Evolutionary conservation across 2,888 invertebrate species (phyloP), one percentile per base, ranked within the genome.

Genomic region (Diogma glabrata): DNA sequence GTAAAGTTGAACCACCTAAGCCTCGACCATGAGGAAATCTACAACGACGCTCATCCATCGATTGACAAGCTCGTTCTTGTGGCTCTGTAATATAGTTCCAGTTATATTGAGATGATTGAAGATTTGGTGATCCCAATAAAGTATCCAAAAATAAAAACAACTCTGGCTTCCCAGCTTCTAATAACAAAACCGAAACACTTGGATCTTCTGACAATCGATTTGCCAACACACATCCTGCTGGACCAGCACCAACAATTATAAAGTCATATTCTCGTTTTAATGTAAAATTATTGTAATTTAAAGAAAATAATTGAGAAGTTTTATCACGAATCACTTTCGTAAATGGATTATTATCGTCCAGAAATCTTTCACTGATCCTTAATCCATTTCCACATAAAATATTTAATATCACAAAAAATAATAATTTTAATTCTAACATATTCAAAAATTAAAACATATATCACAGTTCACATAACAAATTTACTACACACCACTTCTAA

Each of bases 181-280:
- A 55, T 9, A 67, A 38, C 46, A 56, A 68, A 0, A 85, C 75
- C 47, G 70, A 78, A 75, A 75, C 76, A 26, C 76, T 63, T 1
- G 67, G 64, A 52, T 74, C 77, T 65, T 85, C 84, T 1, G 81
- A 75, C 1, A 87, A 69, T 2, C 87, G 73, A 57, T 82, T 78
- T 0, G 86, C 85, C 9, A 87, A 60, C 0, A 79, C 81, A 0
- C 83, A 78, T 1, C 87, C 87, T 0, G 81, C 79, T 0, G 83
- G 78, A 0, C 86, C 84, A 0, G 81, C 81, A 0, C 85, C 84
- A 0, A 85, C 72, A 19, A 83, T 70, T 4, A 83, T 71, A 58
- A 82, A 84, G 60, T 84, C 83, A 62, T 81, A 83, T 63, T 73
- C 73, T 16, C 22, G 10, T 47, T 50, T 43, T 12, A 46, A 10